Percentiles rank a stretch among this genome's conserved stretches.
These are phyloP conservation scores for Hapalemur alaotrensis DNA, from an alignment of 2,797 vertebrate species.

Conservation along the genomic window DNA sequence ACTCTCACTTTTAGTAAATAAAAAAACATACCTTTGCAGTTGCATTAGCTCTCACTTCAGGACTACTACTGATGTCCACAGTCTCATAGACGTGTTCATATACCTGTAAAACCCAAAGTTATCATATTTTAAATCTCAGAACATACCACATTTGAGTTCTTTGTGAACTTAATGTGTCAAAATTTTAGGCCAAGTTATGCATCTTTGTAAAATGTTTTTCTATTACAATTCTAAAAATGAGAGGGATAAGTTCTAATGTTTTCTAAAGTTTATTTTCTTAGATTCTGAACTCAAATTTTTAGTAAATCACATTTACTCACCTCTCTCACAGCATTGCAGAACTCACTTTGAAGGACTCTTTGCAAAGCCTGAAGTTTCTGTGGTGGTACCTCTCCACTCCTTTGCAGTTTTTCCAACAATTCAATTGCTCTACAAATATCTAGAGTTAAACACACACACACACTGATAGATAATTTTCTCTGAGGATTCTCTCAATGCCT, in stretches of 20 bases:
- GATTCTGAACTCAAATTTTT: neutral
- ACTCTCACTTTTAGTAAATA: constrained; percentile 6
- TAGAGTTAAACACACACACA: constrained; percentile 79
- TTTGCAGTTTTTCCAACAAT: constrained; percentile 96
- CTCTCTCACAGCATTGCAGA: constrained; percentile 98
- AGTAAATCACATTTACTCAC: constrained; percentile 82
- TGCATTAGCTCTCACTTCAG: constrained; percentile 97
- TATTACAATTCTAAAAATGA: constrained; percentile 23
- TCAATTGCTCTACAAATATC: constrained; percentile 99
- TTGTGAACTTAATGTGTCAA: neutral
- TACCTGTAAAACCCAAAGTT: constrained; percentile 87
- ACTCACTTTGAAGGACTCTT: constrained; percentile 98
- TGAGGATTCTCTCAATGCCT: neutral
- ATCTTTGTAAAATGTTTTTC: constrained; percentile 9
- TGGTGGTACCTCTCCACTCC: constrained; percentile 97
- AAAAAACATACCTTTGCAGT: constrained; percentile 94
- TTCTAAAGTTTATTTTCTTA: neutral
- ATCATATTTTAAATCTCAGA: neutral
- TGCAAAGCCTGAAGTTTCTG: constrained; percentile 98
- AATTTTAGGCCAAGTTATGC: neutral
- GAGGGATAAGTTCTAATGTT: neutral
- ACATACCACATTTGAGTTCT: neutral
- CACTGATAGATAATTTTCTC: neutral
- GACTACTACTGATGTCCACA: constrained; percentile 98
- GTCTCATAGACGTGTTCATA: constrained; percentile 99